A percentile compares a stretch with the other conserved stretches of the same genome.
Conservation (phyloP, 2,113 vertebrate species). For the Brachirus orientalis region DNA sequence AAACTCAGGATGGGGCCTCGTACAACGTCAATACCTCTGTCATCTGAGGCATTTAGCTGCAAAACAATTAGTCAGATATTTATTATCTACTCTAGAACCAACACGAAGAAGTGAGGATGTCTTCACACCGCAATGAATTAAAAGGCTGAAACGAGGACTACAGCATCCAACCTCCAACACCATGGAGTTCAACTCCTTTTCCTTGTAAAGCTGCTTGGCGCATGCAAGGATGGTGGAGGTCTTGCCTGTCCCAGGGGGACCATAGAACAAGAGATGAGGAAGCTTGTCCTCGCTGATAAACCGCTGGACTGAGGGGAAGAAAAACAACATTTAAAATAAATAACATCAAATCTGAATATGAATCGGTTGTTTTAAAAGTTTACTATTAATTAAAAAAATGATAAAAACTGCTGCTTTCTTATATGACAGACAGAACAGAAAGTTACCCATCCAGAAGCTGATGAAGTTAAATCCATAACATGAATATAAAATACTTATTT, state of each 20-base stretch:
- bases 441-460: too few species aligned
- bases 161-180: slow-evolving; percentile 89
- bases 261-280: slow-evolving; percentile 95
- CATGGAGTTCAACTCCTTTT: slow-evolving; percentile 94
- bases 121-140: too few species aligned
- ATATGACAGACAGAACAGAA: too few species aligned
- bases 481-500: too few species aligned
- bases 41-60: slow-evolving; percentile 96
- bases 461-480: too few species aligned
- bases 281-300: slow-evolving; percentile 94
- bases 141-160: neutral
- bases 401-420: too few species aligned
- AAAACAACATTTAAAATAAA: neutral
- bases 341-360: neutral
- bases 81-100: neutral
- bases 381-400: too few species aligned
- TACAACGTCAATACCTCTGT: slow-evolving; percentile 93
- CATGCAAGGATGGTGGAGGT: slow-evolving; percentile 96
- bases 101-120: neutral
- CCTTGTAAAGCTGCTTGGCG: slow-evolving; percentile 91
- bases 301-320: slow-evolving; percentile 84
- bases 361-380: too few species aligned
- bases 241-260: slow-evolving; percentile 96
- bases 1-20: slow-evolving; percentile 95
- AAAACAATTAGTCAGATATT: neutral